Percentiles rank a stretch among this genome's conserved stretches.
Conservation (phyloP, 2,888 invertebrate genomes). For the Philereme transversata region DNA sequence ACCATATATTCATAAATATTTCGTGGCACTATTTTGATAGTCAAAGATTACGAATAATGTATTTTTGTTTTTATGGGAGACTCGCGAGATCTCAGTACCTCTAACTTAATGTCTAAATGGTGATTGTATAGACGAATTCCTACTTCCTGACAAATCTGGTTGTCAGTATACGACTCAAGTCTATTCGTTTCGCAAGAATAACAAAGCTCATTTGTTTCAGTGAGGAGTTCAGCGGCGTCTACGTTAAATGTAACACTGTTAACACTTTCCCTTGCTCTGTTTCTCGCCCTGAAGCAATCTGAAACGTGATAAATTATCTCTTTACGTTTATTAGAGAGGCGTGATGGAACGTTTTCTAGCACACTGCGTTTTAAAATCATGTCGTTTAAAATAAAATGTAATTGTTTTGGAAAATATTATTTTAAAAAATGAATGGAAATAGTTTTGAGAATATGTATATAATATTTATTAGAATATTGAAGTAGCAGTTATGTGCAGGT, state of each 20-base stretch:
- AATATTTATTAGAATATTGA: too few relatives aligned
- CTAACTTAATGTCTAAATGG: too few relatives aligned
- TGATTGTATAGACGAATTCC: not conserved
- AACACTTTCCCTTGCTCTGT: constrained; percentile 67
- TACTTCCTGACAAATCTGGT: constrained; percentile 7
- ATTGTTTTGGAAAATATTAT: too few relatives aligned
- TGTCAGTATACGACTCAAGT: constrained; percentile 13
- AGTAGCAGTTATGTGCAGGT: too few relatives aligned
- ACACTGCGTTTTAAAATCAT: constrained; percentile 17
- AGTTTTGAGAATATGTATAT: too few relatives aligned
- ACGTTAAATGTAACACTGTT: constrained; percentile 70
- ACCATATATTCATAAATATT: too few relatives aligned
- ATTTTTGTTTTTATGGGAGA: too few relatives aligned
- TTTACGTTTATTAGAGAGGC: constrained; percentile 30
- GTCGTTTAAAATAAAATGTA: not conserved
- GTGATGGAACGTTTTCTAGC: constrained; percentile 18
- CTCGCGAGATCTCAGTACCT: too few relatives aligned
- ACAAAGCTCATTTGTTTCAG: constrained; percentile 72
- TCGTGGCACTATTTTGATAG: too few relatives aligned
- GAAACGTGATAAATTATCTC: constrained; percentile 76
- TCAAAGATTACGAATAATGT: too few relatives aligned
- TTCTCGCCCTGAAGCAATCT: constrained; percentile 65
- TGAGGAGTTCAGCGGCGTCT: constrained; percentile 69
- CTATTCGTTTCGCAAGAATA: constrained; percentile 37
- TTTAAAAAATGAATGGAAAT: too few relatives aligned